Evolutionary conservation across 1,140 invertebrate genomes (phyloP).

Genomic region (Anoplolepis gracilipes): DNA sequence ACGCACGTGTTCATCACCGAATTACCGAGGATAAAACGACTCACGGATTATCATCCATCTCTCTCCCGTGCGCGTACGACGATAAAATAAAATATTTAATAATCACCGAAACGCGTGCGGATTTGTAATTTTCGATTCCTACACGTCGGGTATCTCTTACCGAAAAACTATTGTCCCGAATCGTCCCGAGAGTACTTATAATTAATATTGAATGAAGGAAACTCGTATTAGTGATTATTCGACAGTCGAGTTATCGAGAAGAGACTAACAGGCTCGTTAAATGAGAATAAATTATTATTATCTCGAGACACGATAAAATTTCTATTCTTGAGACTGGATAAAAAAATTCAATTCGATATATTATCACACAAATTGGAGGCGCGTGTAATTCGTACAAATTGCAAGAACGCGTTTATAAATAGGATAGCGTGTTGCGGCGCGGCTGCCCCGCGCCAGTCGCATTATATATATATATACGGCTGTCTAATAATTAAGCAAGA

Average conservation of each 20-base stretch:
- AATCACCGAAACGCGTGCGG: conserved; percentile 54
- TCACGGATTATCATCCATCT: conserved; percentile 7
- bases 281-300: conserved; percentile 22
- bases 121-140: conserved; percentile 25
- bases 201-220: conserved; percentile 48
- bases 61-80: background rate
- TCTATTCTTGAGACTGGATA: background rate
- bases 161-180: conserved; percentile 33
- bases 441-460: background rate
- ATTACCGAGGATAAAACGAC: conserved; percentile 44
- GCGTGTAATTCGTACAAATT: conserved; percentile 28
- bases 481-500: conserved; percentile 49
- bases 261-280: background rate
- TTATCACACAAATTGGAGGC: background rate
- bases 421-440: conserved; percentile 20
- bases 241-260: conserved; percentile 11
- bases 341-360: conserved; percentile 33
- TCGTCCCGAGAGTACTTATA: conserved; percentile 43
- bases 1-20: conserved; percentile 27
- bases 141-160: background rate
- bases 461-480: background rate
- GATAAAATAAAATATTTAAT: conserved; percentile 63
- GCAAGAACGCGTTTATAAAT: conserved; percentile 15
- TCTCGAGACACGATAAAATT: background rate
- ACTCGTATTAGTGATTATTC: conserved; percentile 57